Evolutionary conservation across 1,140 invertebrate species (phyloP).

Genomic region (Leptinotarsa texana): DNA sequence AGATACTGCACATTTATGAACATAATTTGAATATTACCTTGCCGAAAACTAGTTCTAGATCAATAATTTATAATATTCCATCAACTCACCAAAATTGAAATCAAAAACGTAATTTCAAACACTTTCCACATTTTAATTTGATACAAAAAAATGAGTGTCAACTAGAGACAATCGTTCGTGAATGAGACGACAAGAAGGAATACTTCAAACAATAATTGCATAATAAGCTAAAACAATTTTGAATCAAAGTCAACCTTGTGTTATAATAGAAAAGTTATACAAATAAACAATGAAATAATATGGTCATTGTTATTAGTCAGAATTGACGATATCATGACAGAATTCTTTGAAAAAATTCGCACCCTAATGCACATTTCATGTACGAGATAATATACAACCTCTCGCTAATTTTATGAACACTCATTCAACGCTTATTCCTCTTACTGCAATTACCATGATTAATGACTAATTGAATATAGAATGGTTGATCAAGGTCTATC

Average conservation of each 20-base stretch:
- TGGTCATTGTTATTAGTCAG: not conserved
- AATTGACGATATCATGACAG: not conserved
- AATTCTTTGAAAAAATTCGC: not conserved
- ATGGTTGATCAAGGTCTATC: not conserved
- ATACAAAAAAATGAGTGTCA: not conserved
- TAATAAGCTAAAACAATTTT: constrained; percentile 4
- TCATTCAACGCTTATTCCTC: not conserved
- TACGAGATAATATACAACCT: not conserved
- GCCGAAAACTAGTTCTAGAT: too few relatives aligned
- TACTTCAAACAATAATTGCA: not conserved
- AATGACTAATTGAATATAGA: not conserved
- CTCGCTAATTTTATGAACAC: not conserved
- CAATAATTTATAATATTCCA: too few relatives aligned
- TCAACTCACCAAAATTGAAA: too few relatives aligned
- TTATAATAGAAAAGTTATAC: not conserved
- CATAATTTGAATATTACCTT: too few relatives aligned
- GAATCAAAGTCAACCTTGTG: not conserved
- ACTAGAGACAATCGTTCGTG: not conserved
- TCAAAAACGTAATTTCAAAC: not conserved
- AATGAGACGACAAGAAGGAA: not conserved
- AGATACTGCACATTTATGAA: too few relatives aligned
- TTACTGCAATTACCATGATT: too few relatives aligned
- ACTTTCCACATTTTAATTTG: not conserved
- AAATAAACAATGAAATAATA: not conserved
- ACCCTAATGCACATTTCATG: not conserved